Percentiles rank a stretch among this genome's conserved stretches.
phyloP scores from a whole-genome alignment of 2,113 vertebrate genomes.

The Carassius carassius region DNA sequence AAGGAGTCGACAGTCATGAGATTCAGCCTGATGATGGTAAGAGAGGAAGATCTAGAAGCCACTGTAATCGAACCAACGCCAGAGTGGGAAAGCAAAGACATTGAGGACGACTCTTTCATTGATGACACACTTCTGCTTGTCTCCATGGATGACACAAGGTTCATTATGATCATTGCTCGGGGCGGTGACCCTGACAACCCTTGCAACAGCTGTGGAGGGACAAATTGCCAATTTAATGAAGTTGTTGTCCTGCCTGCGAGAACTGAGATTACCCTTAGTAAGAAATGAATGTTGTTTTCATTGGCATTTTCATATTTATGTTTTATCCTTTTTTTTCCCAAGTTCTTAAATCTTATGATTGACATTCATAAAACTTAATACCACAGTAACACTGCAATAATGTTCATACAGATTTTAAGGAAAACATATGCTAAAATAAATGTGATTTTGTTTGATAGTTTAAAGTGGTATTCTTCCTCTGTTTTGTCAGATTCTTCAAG shows the following conservation, averaged over 20 bases:
- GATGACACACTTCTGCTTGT: constrained; percentile 63
- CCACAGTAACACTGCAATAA: too few species aligned
- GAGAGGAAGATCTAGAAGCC: constrained; percentile 44
- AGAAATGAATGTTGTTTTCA: constrained; percentile 28
- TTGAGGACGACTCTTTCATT: not conserved
- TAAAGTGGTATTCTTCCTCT: not conserved
- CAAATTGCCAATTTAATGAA: constrained; percentile 61
- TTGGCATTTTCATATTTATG: not conserved
- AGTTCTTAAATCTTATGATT: not conserved
- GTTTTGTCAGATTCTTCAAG: not conserved
- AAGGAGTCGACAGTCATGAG: constrained; percentile 60
- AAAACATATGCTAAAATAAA: too few species aligned
- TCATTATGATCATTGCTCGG: constrained; percentile 66
- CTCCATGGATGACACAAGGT: constrained; percentile 66
- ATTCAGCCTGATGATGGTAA: constrained; percentile 67
- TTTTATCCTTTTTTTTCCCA: too few species aligned
- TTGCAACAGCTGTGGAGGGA: constrained; percentile 54
- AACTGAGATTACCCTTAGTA: constrained; percentile 65
- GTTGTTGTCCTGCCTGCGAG: constrained; percentile 64
- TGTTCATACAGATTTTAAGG: too few species aligned
- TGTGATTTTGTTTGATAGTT: too few species aligned
- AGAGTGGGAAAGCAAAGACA: not conserved
- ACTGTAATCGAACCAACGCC: not conserved
- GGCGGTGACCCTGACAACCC: constrained; percentile 43
- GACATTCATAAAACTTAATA: not conserved